A percentile compares a stretch with the other conserved stretches of the same genome.
These are phyloP conservation scores for Anseranas semipalmata DNA, from an alignment of 2,113 vertebrate species.

Conservation along the genomic window DNA sequence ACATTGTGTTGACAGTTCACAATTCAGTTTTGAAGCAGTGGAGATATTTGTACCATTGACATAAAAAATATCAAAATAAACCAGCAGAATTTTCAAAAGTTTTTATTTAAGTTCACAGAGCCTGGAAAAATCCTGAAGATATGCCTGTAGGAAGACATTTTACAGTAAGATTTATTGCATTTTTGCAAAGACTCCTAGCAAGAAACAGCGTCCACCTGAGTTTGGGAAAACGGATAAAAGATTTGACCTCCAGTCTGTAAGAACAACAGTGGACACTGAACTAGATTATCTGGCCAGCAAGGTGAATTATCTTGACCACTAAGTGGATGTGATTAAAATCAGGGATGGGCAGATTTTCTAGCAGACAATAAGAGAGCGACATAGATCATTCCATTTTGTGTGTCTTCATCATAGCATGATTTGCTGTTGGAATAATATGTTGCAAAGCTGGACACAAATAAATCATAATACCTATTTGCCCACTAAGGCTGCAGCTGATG, in stretches of 20 bases:
- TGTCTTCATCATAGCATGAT: background rate
- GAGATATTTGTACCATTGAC: background rate
- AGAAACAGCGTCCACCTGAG: background rate
- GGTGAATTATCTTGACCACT: constrained; percentile 45
- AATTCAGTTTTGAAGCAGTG: background rate
- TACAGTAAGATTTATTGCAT: background rate
- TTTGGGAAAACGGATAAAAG: constrained; percentile 29
- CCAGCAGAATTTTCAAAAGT: background rate
- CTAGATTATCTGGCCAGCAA: background rate
- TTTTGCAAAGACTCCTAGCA: background rate
- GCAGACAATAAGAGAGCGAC: background rate
- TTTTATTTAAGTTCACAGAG: background rate
- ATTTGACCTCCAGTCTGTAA: constrained; percentile 33
- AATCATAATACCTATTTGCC: background rate
- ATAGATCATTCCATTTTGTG: background rate
- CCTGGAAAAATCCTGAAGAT: background rate
- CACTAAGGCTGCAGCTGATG: background rate
- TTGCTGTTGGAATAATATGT: background rate
- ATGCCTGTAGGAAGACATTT: background rate
- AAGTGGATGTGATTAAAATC: constrained; percentile 3
- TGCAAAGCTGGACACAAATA: constrained; percentile 6
- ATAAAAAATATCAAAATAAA: background rate
- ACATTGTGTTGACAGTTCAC: background rate
- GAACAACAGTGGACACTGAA: constrained; percentile 19
- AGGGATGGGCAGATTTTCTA: background rate